Evolutionary conservation across 2,888 invertebrate genomes (phyloP).

Genomic region (Hydriomena furcata): DNA sequence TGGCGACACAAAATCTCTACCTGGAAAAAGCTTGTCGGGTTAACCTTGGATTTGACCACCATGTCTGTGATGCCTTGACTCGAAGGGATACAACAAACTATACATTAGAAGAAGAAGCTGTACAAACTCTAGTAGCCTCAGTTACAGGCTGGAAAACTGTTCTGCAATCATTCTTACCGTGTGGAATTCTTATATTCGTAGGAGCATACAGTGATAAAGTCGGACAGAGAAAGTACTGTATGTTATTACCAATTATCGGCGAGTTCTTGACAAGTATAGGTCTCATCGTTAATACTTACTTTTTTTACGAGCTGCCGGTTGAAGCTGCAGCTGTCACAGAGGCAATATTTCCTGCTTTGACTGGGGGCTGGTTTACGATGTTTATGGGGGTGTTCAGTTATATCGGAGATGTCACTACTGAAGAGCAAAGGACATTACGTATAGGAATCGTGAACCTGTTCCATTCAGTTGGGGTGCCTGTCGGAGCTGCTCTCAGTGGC

Average conservation of each 20-base stretch:
- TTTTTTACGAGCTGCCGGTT: constrained; percentile 90
- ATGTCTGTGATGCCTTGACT: constrained; percentile 90
- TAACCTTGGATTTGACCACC: constrained; percentile 88
- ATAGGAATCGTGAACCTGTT: constrained; percentile 95
- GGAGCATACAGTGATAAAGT: constrained; percentile 90
- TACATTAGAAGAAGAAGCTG: constrained; percentile 84
- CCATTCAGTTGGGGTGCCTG: constrained; percentile 93
- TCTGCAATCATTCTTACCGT: constrained; percentile 91
- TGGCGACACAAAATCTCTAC: constrained; percentile 93
- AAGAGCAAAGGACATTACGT: constrained; percentile 91
- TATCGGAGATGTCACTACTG: constrained; percentile 92
- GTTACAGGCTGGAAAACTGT: constrained; percentile 95
- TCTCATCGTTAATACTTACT: constrained; percentile 90
- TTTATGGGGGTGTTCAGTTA: constrained; percentile 96
- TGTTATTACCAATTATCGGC: constrained; percentile 91
- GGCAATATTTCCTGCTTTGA: constrained; percentile 91
- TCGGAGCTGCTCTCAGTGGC: constrained; percentile 95
- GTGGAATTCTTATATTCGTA: constrained; percentile 90
- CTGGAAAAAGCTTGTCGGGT: constrained; percentile 94
- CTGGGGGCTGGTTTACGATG: constrained; percentile 95
- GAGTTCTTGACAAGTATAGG: constrained; percentile 91
- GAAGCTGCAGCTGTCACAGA: constrained; percentile 92
- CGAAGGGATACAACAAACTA: constrained; percentile 87
- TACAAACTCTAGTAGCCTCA: constrained; percentile 89
- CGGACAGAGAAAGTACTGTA: constrained; percentile 90